Evolutionary conservation across 1,140 invertebrate species (phyloP).

Genomic region (Dolichoris vasculosae): DNA sequence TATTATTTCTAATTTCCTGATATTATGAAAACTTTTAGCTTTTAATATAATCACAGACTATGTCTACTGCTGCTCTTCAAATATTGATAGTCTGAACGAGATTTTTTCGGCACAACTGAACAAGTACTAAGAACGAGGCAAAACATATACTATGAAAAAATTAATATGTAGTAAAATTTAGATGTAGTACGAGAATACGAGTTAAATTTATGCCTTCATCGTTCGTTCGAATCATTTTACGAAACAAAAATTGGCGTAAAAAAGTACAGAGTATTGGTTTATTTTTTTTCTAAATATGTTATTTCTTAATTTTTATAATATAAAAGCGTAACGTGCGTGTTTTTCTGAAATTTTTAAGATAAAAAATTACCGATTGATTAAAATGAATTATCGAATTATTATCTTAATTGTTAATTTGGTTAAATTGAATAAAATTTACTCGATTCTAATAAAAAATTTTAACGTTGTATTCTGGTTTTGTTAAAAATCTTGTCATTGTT

Average conservation of each 20-base stretch:
- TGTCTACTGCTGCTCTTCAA: background rate
- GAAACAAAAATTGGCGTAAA: background rate
- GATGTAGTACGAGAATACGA: background rate
- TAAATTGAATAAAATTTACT: too few species aligned
- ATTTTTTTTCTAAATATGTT: background rate
- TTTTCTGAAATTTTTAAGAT: background rate
- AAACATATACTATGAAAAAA: background rate
- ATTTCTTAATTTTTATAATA: background rate
- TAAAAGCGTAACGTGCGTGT: background rate
- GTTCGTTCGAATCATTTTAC: background rate
- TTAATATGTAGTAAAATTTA: background rate
- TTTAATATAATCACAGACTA: slow-evolving; percentile 17
- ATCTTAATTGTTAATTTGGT: too few species aligned
- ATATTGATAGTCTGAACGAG: background rate
- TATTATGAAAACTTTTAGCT: background rate
- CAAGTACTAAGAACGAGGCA: background rate
- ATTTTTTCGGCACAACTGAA: background rate
- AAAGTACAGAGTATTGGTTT: background rate
- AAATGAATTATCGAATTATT: background rate
- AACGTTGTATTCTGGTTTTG: background rate
- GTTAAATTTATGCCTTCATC: background rate
- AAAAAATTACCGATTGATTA: background rate
- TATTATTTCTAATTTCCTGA: background rate
- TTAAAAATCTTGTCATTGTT: background rate
- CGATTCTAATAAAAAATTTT: background rate